These are phyloP conservation scores for Apamea monoglypha DNA, from an alignment of 2,888 invertebrate genomes.

Conservation along the genomic window DNA sequence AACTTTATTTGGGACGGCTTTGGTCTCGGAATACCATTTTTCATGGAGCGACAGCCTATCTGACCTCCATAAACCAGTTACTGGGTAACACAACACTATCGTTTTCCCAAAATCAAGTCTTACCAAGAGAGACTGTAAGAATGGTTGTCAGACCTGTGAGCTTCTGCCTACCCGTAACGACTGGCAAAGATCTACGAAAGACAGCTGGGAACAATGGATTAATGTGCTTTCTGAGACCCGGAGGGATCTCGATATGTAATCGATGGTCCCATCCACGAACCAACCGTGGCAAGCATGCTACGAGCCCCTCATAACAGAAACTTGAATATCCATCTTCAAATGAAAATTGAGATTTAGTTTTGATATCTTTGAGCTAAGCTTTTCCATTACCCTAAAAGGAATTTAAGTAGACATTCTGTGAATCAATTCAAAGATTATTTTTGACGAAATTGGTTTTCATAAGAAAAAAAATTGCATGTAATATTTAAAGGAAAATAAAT, in stretches of 20 bases:
- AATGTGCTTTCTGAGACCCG: not conserved
- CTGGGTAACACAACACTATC: too few relatives aligned
- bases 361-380: not conserved
- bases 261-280: not conserved
- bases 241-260: not conserved
- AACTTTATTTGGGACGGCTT: too few relatives aligned
- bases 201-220: not conserved
- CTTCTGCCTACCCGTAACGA: not conserved
- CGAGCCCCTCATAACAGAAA: not conserved
- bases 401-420: constrained; percentile 13
- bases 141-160: too few relatives aligned
- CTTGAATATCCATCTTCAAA: not conserved
- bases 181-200: not conserved
- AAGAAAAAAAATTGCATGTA: not conserved
- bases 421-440: constrained; percentile 9
- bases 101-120: too few relatives aligned
- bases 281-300: not conserved
- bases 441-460: not conserved
- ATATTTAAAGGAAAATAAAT: constrained; percentile 39
- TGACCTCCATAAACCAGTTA: too few relatives aligned
- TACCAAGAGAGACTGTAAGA: too few relatives aligned
- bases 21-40: too few relatives aligned
- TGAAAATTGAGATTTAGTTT: constrained; percentile 23
- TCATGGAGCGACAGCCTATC: too few relatives aligned
- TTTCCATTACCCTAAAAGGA: constrained; percentile 16